Conservation (phyloP, 37 sponge, comb jelly and placozoan species). For the Diacarnus erythraeanus region DNA sequence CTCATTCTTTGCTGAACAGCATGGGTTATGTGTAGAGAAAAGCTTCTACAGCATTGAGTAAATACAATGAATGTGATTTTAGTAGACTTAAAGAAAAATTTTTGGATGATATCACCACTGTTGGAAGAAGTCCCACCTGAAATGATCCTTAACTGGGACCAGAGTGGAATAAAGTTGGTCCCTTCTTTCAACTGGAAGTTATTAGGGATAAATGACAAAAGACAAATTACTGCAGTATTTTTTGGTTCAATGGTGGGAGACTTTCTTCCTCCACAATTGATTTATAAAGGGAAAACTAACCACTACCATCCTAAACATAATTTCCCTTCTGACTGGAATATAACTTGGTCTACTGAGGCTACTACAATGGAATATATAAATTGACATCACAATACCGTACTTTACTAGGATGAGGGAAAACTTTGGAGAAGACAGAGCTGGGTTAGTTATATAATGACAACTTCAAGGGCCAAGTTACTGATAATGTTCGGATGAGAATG, state of each 20-base stretch:
- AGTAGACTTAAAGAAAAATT: not conserved
- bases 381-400: no score
- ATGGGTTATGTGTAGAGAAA: not conserved
- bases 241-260: not conserved
- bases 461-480: no score
- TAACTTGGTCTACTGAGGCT: no score
- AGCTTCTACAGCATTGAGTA: not conserved
- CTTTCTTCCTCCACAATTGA: slow-evolving; percentile 7
- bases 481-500: no score
- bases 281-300: not conserved
- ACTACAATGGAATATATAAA: no score
- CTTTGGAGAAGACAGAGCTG: no score
- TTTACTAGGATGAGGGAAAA: no score
- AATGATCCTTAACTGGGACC: not conserved
- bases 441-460: no score
- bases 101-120: not conserved
- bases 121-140: not conserved
- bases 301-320: not conserved
- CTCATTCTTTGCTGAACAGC: not conserved
- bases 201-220: not conserved
- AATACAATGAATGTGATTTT: not conserved
- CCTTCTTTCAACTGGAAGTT: not conserved
- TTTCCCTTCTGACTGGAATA: not conserved
- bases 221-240: slow-evolving; percentile 2
- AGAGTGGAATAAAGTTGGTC: not conserved